A percentile compares a stretch with the other conserved stretches of the same genome.
Conservation (phyloP, 2,113 vertebrate species). For the Trachemys scripta region DNA sequence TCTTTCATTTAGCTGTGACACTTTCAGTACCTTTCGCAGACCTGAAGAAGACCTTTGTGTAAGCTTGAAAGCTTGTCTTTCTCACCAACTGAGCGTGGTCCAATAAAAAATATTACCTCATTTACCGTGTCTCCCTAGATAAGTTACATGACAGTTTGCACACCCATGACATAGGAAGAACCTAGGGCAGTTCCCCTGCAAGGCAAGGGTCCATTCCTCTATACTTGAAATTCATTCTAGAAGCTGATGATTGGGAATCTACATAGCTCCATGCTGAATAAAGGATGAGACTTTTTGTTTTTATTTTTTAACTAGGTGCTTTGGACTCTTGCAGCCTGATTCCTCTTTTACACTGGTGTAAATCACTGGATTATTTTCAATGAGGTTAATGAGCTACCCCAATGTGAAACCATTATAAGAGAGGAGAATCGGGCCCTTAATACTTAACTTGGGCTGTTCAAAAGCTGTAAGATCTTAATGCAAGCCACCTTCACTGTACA, state of each 20-base stretch:
- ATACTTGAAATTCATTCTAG: background rate
- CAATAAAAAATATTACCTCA: background rate
- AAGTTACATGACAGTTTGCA: background rate
- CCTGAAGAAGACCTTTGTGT: background rate
- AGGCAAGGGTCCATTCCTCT: background rate
- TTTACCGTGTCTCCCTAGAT: background rate
- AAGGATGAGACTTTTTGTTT: background rate
- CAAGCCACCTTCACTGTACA: constrained; percentile 29
- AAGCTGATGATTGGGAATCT: background rate
- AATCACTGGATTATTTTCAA: background rate
- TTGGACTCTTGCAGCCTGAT: background rate
- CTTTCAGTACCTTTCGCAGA: background rate
- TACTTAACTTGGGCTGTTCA: background rate
- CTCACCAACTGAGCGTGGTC: background rate
- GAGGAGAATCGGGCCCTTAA: constrained; percentile 1
- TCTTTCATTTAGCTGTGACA: background rate
- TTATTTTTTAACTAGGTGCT: background rate
- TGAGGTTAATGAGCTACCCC: background rate
- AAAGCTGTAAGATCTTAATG: constrained; percentile 45
- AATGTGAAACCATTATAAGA: background rate
- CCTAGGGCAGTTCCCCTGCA: background rate
- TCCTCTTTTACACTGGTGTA: background rate
- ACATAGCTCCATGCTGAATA: background rate
- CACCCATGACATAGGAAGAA: background rate
- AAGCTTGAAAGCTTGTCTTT: background rate